phyloP scores from a whole-genome alignment of 2,797 vertebrate genomes.

The Luscinia luscinia region DNA sequence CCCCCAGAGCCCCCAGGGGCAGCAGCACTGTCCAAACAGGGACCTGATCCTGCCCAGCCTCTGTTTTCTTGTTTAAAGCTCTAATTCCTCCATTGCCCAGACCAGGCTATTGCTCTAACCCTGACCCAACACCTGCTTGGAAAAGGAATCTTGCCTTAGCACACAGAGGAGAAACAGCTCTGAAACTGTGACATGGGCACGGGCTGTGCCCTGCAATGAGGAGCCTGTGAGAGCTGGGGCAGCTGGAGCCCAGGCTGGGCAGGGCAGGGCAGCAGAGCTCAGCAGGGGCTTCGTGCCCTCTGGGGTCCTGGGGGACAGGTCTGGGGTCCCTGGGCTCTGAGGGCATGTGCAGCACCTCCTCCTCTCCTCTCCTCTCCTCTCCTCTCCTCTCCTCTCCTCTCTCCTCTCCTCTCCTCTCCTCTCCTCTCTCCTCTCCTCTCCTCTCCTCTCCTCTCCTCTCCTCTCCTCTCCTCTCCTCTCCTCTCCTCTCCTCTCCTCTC shows the following conservation, averaged over 20 bases:
- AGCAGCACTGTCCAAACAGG: neutral
- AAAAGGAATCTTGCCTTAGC: slow-evolving; percentile 77
- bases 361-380: too few species aligned
- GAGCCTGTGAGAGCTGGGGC: neutral
- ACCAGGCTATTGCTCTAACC: slow-evolving; percentile 2
- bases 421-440: neutral
- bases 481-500: too few species aligned
- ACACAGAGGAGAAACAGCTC: slow-evolving; percentile 61
- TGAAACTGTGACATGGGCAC: slow-evolving; percentile 54
- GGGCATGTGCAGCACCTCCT: too few species aligned
- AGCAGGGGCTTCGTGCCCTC: too few species aligned
- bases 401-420: neutral
- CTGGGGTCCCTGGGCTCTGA: too few species aligned
- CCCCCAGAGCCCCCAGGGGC: neutral
- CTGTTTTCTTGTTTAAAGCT: neutral
- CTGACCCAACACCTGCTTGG: slow-evolving; percentile 54
- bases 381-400: too few species aligned
- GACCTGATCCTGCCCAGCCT: neutral
- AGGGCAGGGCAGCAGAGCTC: neutral
- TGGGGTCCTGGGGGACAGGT: too few species aligned
- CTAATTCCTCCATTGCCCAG: slow-evolving; percentile 43
- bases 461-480: too few species aligned
- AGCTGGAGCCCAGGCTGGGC: slow-evolving; percentile 75
- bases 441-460: too few species aligned
- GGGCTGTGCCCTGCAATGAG: slow-evolving; percentile 51